Evolutionary conservation across 35 echinoderm and acorn worm genomes (phyloP).

Genomic region (Lytechinus variegatus): DNA sequence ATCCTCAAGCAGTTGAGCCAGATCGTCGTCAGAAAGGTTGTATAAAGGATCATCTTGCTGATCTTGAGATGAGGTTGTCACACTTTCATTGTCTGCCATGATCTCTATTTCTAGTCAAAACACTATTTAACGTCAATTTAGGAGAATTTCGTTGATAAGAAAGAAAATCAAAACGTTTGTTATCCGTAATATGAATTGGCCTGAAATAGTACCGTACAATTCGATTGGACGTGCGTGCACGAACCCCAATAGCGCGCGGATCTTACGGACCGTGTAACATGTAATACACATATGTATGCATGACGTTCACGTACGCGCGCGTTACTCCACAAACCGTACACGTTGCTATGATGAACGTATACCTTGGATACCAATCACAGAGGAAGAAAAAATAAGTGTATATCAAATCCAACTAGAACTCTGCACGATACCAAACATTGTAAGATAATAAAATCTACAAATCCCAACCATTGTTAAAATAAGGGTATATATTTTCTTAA

Average conservation of each 20-base stretch:
- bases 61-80: conserved; percentile 81
- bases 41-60: conserved; percentile 87
- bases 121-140: not conserved
- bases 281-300: not conserved
- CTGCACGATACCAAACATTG: too few species aligned
- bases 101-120: not conserved
- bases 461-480: too few species aligned
- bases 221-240: not conserved
- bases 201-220: not conserved
- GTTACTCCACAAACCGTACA: not conserved
- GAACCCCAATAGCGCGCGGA: not conserved
- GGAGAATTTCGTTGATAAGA: not conserved
- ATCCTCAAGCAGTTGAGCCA: conserved; percentile 72
- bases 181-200: not conserved
- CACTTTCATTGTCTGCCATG: conserved; percentile 96
- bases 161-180: not conserved
- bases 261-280: not conserved
- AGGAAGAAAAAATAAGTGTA: not conserved
- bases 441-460: too few species aligned
- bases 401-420: not conserved
- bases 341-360: conserved; percentile 38
- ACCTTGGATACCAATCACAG: conserved; percentile 22
- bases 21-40: conserved; percentile 75
- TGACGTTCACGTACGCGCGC: conserved; percentile 7
- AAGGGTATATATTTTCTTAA: too few species aligned